These are phyloP conservation scores for Chlorops oryzae DNA, from an alignment of 1,140 invertebrate genomes.

Conservation along the genomic window DNA sequence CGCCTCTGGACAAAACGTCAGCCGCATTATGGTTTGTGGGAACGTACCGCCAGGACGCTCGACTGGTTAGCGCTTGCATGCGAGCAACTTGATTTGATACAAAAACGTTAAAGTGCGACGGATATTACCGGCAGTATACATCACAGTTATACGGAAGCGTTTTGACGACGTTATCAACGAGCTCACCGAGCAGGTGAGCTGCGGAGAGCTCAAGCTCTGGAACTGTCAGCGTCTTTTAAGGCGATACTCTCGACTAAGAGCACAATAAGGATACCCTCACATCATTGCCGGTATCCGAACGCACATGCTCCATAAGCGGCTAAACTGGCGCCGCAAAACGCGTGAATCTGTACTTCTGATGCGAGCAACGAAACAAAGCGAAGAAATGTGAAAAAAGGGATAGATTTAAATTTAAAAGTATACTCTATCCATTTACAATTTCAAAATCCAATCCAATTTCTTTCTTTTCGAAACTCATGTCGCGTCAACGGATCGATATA, in stretches of 20 bases:
- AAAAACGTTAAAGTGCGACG: slow-evolving; percentile 23
- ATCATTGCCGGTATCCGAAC: slow-evolving; percentile 12
- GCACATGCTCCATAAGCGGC: slow-evolving; percentile 36
- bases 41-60: slow-evolving; percentile 29
- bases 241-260: slow-evolving; percentile 30
- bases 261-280: slow-evolving; percentile 25
- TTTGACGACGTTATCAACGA: slow-evolving; percentile 17
- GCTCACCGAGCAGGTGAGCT: slow-evolving; percentile 19
- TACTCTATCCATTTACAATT: too few relatives aligned
- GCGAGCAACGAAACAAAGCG: slow-evolving; percentile 3
- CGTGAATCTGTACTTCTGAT: slow-evolving; percentile 19
- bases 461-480: too few relatives aligned
- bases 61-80: slow-evolving; percentile 25
- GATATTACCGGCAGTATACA: slow-evolving; percentile 28
- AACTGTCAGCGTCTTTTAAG: slow-evolving; percentile 27
- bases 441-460: too few relatives aligned
- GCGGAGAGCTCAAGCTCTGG: slow-evolving; percentile 31
- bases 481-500: too few relatives aligned
- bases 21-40: slow-evolving; percentile 32
- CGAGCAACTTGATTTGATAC: slow-evolving; percentile 34
- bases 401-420: too few relatives aligned
- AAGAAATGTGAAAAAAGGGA: slow-evolving; percentile 2
- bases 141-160: not conserved
- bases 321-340: slow-evolving; percentile 45
- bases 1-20: slow-evolving; percentile 34